Evolutionary conservation across 2,797 vertebrate genomes (phyloP), one percentile per base, ranked within the genome.

Genomic region (Sebastolobus alascanus): DNA sequence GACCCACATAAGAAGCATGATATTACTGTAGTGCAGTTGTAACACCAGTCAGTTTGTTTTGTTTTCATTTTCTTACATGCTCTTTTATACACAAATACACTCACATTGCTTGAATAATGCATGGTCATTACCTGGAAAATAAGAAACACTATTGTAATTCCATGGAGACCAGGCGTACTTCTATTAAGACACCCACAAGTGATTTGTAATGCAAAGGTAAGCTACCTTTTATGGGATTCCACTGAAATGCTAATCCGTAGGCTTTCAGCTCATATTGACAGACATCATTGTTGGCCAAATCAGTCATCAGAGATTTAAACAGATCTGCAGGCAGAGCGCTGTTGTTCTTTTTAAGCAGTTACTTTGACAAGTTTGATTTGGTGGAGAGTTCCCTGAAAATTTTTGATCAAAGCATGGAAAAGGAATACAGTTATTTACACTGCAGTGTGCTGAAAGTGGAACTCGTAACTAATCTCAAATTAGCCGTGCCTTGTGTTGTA

Each of bases 121-220:
- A 88, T 56, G 73, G 80, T 77, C 83, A 87, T 91, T 89, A 82
- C 80, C 78, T 85, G 86, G 81, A 90, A 87, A 83, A 87, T 75
- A 83, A 86, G 58, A 77, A 88, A 84, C 75, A 79, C 82, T 69
- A 83, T 75, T 84, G 61, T 82, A 61, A 92, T 87, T 84, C 90
- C 80, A 81, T n/a, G 29, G 84, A 85, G 84, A 79, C 60, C 14
- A 31, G 11, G 74, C 35, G 59, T 69, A 58, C 84, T 84, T 84
- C 67, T 91, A 79, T 87, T 81, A 79, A 89, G 79, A 89, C 76
- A 72, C 79, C 68, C 84, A 75, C 77, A 67, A 35, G 73, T 87
- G 82, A 86, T 87, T 91, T 91, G 84, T 88, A 87, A 92, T 87
- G 82, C 82, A 89, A 90, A 89, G 80, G 79, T 91, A 84, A 86